Evolutionary conservation across 23 tunicate genomes (phyloP).

Genomic region (Trididemnum nubilum): DNA sequence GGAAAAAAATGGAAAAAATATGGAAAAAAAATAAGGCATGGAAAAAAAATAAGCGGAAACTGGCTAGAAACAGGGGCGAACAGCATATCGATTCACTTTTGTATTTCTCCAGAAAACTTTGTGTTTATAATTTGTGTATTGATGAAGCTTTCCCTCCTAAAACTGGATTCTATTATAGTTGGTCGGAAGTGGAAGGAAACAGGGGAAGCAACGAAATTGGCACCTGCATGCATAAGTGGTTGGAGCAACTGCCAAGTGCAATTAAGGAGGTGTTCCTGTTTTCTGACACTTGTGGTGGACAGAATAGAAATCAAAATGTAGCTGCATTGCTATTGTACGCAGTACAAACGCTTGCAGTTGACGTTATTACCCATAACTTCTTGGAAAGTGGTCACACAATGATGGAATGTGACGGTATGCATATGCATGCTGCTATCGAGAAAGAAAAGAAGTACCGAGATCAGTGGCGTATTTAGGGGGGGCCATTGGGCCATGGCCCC

Average conservation of each 20-base stretch:
- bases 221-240: background rate
- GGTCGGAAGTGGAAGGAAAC: background rate
- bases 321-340: background rate
- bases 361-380: background rate
- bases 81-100: no score
- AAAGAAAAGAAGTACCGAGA: background rate
- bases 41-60: no score
- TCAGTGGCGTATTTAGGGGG: no score
- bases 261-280: background rate
- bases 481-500: no score
- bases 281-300: background rate
- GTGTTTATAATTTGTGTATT: background rate
- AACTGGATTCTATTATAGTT: background rate
- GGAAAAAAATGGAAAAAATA: background rate
- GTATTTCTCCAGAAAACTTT: background rate
- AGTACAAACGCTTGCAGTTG: background rate
- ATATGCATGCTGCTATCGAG: background rate
- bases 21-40: no score
- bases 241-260: background rate
- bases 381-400: background rate
- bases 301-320: background rate
- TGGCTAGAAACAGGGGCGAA: no score
- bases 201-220: conserved; percentile 7
- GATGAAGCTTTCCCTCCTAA: background rate
- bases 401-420: background rate